phyloP scores from a whole-genome alignment of 2,113 vertebrate genomes.

The Corythornis madagascariensis region DNA sequence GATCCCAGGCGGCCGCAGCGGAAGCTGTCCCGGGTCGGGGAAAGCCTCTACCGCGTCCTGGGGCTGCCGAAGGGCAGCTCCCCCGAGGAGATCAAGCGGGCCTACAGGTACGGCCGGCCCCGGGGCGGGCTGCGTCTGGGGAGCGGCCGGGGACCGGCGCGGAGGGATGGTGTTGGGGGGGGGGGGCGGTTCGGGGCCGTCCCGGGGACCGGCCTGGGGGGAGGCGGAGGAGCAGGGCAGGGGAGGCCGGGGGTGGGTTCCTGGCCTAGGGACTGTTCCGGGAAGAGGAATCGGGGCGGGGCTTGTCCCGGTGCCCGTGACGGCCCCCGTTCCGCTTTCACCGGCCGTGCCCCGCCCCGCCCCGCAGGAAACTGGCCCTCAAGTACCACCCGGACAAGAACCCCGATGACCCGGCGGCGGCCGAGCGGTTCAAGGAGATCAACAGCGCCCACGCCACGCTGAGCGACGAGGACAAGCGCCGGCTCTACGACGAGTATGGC shows the following conservation, averaged over 20 bases:
- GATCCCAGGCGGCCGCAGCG: constrained; percentile 78
- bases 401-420: constrained; percentile 86
- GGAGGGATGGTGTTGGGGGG: no score
- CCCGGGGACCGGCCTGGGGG: not conserved
- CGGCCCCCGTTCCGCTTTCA: not conserved
- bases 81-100: constrained; percentile 88
- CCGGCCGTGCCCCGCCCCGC: not conserved
- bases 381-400: constrained; percentile 96
- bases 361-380: constrained; percentile 85
- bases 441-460: constrained; percentile 91
- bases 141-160: no score
- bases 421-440: constrained; percentile 95
- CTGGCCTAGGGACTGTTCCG: not conserved
- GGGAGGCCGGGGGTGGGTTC: no score
- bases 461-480: constrained; percentile 85
- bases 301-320: no score
- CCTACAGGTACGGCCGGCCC: constrained; percentile 83
- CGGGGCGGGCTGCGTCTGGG: no score
- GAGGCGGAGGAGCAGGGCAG: no score
- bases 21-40: constrained; percentile 86
- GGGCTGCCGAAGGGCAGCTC: constrained; percentile 88
- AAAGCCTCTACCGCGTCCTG: constrained; percentile 85
- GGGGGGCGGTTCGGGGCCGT: not conserved
- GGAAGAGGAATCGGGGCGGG: not conserved
- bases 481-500: constrained; percentile 90